Percentiles rank a stretch among this genome's conserved stretches.
phyloP scores from a whole-genome alignment of 2,113 vertebrate genomes.

The Tichodroma muraria region DNA sequence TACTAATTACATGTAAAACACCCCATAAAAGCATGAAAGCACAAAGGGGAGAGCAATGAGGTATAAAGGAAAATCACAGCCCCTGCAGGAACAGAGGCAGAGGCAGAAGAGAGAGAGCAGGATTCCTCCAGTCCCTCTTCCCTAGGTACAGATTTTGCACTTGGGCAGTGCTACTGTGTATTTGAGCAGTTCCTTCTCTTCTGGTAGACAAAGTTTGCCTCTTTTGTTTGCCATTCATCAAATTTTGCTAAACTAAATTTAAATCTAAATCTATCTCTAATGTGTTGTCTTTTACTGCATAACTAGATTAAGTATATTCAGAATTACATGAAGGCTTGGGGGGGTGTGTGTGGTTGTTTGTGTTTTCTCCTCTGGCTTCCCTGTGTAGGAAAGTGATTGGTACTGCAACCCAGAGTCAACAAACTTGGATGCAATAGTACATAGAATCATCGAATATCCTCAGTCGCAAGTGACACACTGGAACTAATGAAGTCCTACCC shows the following conservation, averaged over 20 bases:
- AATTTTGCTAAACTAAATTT: background rate
- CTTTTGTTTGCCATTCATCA: background rate
- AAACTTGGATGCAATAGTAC: background rate
- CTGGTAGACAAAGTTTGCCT: background rate
- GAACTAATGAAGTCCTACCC: rapidly evolving
- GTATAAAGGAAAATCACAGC: background rate
- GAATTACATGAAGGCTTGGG: background rate
- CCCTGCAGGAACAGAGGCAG: background rate
- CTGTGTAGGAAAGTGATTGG: background rate
- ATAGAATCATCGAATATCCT: background rate
- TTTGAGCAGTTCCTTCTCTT: background rate
- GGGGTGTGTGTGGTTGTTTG: rapidly evolving
- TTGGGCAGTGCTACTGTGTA: background rate
- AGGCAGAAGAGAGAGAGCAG: background rate
- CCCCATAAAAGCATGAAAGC: background rate
- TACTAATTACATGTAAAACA: background rate
- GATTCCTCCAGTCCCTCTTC: background rate
- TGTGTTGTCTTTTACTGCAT: background rate
- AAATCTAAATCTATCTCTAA: background rate
- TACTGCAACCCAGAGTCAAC: background rate
- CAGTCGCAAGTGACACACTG: background rate
- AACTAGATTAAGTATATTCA: background rate
- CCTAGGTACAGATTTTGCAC: too few relatives aligned
- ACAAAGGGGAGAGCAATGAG: background rate
- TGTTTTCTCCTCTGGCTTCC: background rate